A percentile compares a stretch with the other conserved stretches of the same genome.
These are phyloP conservation scores for Oreochromis grahami DNA, from an alignment of 2,797 vertebrate species.

Conservation along the genomic window DNA sequence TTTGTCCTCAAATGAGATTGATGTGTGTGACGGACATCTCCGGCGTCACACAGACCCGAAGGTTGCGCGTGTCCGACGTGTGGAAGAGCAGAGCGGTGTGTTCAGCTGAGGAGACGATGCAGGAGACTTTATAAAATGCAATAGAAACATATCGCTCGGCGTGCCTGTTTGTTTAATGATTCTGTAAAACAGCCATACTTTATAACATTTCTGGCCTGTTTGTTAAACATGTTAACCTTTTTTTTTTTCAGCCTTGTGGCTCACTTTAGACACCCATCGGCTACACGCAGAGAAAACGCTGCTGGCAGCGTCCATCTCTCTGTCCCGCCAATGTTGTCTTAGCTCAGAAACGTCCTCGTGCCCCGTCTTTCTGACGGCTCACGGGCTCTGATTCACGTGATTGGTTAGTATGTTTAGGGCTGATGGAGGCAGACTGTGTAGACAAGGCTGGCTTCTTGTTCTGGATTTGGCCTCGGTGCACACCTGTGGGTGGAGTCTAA, in stretches of 20 bases:
- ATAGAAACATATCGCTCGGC: constrained; percentile 11
- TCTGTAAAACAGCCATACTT: constrained; percentile 53
- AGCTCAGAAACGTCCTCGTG: background rate
- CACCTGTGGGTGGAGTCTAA: constrained; percentile 1
- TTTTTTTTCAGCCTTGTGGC: background rate
- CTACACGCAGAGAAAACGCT: constrained; percentile 47
- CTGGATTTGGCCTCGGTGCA: constrained; percentile 10
- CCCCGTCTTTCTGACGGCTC: constrained; percentile 9
- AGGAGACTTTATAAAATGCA: constrained; percentile 50
- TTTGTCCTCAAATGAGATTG: constrained; percentile 56
- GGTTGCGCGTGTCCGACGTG: constrained; percentile 38
- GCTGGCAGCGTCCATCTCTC: constrained; percentile 67
- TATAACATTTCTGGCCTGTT: constrained; percentile 9
- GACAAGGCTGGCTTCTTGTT: constrained; percentile 51
- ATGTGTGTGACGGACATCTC: constrained; percentile 17
- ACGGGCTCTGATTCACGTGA: background rate
- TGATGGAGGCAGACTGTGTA: background rate
- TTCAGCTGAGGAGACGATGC: constrained; percentile 55
- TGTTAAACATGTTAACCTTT: background rate
- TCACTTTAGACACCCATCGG: background rate
- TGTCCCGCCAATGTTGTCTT: constrained; percentile 41
- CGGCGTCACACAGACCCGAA: constrained; percentile 52
- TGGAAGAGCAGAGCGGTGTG: background rate
- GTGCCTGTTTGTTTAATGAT: constrained; percentile 17
- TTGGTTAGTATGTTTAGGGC: background rate